These are phyloP conservation scores for Limnodromus scolopaceus DNA, from an alignment of 2,797 vertebrate genomes.

Conservation along the genomic window DNA sequence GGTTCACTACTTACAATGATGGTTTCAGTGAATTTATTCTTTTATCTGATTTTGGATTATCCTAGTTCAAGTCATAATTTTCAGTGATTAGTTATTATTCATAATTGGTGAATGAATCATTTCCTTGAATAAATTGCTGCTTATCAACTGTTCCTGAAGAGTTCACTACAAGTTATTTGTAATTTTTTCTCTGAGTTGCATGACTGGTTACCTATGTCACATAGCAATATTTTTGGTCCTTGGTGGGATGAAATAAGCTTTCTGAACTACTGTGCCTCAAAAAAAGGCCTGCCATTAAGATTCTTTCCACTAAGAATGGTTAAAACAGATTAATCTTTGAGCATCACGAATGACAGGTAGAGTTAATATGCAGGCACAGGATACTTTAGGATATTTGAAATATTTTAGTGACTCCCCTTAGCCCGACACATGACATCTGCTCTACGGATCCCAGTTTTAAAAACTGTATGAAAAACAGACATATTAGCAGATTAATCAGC, in stretches of 20 bases:
- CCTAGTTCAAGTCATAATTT: neutral
- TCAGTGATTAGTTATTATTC: neutral
- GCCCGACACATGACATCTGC: neutral
- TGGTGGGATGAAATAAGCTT: neutral
- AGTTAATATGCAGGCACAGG: neutral
- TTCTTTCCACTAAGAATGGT: neutral
- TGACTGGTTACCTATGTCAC: neutral
- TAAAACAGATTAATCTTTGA: neutral
- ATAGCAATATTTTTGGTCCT: neutral
- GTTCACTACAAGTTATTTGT: neutral
- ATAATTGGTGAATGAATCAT: neutral
- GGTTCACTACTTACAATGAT: neutral
- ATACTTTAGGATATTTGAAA: neutral
- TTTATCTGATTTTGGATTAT: slow-evolving; percentile 33
- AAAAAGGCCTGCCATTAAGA: neutral
- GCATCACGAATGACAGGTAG: neutral
- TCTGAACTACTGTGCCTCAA: neutral
- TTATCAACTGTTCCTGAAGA: neutral
- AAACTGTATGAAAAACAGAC: neutral
- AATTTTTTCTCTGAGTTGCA: neutral
- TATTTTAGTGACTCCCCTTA: neutral
- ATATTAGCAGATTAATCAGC: neutral
- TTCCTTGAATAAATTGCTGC: neutral
- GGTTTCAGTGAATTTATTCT: neutral
- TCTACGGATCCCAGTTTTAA: neutral